Conservation (phyloP, 1,140 invertebrate genomes). For the Drosophila ficusphila region DNA sequence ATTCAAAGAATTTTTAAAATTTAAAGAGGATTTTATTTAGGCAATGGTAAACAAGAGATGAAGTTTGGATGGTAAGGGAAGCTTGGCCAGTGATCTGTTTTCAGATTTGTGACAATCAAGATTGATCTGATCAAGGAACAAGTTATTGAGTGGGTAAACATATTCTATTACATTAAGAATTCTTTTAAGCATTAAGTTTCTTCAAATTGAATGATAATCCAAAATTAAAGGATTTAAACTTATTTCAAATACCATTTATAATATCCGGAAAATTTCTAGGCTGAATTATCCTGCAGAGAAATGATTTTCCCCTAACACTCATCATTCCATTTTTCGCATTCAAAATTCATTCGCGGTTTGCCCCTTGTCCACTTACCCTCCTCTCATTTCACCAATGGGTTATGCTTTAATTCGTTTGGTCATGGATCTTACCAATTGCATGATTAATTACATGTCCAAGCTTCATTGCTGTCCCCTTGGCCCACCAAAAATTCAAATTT, state of each 20-base stretch:
- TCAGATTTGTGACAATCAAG: neutral
- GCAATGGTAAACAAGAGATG: constrained; percentile 39
- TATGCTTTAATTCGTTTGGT: constrained; percentile 57
- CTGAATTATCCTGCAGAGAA: no score
- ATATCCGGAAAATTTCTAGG: no score
- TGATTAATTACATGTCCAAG: constrained; percentile 67
- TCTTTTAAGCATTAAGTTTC: neutral
- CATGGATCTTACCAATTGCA: constrained; percentile 69
- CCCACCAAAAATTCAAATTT: neutral
- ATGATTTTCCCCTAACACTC: neutral
- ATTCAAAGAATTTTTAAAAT: constrained; percentile 51
- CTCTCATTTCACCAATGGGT: constrained; percentile 14
- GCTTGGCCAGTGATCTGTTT: constrained; percentile 21
- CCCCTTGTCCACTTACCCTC: constrained; percentile 52
- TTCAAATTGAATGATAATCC: no score
- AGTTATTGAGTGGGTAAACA: neutral
- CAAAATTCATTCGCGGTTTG: constrained; percentile 42
- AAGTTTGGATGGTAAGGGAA: neutral
- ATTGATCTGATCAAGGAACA: neutral
- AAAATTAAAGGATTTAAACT: no score
- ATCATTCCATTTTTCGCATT: constrained; percentile 14
- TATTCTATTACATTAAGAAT: no score
- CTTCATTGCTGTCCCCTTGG: neutral
- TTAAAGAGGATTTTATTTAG: constrained; percentile 53
- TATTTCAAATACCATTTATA: neutral